phyloP scores from a whole-genome alignment of 2,797 vertebrate species.

The Crocidura indochinensis region DNA sequence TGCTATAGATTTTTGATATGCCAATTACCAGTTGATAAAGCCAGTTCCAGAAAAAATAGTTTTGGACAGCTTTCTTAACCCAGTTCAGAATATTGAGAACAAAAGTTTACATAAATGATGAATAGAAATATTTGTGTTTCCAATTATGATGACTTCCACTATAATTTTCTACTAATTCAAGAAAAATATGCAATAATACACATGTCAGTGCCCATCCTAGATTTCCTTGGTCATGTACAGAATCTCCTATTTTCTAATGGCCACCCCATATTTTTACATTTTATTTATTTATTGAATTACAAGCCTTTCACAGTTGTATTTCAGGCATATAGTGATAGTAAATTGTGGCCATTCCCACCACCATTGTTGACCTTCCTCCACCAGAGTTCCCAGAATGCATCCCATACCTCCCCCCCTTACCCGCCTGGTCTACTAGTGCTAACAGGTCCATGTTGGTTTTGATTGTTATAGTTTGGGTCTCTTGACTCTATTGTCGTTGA shows the following conservation, averaged over 20 bases:
- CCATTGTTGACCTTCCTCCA: no score
- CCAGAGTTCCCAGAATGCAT: no score
- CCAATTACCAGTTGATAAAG: conserved; percentile 59
- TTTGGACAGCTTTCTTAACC: conserved; percentile 11
- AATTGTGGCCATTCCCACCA: no score
- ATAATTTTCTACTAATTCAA: conserved; percentile 27
- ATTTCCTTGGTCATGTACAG: not conserved
- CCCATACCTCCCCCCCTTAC: no score
- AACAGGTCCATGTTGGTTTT: no score
- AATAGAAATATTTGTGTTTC: conserved; percentile 48
- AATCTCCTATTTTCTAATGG: not conserved
- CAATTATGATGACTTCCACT: conserved; percentile 37
- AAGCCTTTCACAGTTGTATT: no score
- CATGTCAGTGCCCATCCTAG: not conserved
- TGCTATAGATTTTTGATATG: not conserved
- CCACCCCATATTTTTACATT: no score
- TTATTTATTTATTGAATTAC: no score
- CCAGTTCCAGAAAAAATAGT: conserved; percentile 49
- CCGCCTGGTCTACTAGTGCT: no score
- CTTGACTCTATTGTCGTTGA: no score
- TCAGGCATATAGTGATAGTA: no score
- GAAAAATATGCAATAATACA: not conserved
- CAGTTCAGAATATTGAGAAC: conserved; percentile 35
- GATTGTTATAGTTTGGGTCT: no score
- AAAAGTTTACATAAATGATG: conserved; percentile 12